Evolutionary conservation across 2,113 vertebrate species (phyloP), one percentile per base, ranked within the genome.

Genomic region (Dascyllus trimaculatus): DNA sequence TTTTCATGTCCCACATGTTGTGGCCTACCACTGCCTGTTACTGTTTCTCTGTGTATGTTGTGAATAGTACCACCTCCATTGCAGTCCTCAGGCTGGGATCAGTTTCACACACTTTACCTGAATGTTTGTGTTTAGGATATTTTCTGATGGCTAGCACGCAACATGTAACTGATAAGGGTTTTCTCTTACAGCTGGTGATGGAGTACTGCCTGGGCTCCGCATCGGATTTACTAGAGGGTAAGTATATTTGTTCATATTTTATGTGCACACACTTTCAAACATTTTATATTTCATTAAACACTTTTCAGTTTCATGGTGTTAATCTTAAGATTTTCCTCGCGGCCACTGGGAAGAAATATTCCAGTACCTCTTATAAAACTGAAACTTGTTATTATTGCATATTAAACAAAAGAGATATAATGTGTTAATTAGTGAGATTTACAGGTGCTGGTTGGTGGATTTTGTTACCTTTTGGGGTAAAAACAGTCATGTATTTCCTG

Each of bases 171-270:
- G 32, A 35, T 35, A 10, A 6, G 32, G 70, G 15, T 82, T 2
- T 56, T 71, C 35, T 92, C 1, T 95, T 96, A 71, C 92, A 99
- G 98, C 90, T 99, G 95, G 97, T 99, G 91, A 99, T 99, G 98
- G 98, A 99, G 90, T 99, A 99, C 87, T 99, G 98, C 87, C 94
- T 99, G 92, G 98, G 98, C 92, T 99, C 98, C 49, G 97, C 98
- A 83, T 99, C 98, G 79, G 98, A 99, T 91, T 93, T 99, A 81
- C 91, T 99, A 93, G 98, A 99, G 90, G 98, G 98, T 99, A 91
- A 96, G 96, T 85, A 43, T 15, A 43, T 14, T 65, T 77, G 29
- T 70, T 38, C 40, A 35, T 65, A 14, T 59, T 24, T 61, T 65
- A 72, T 71, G 48, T 78, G 26, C 15, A 6, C 24, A 11, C 24